Evolutionary conservation across 1,140 invertebrate genomes (phyloP), one percentile per base, ranked within the genome.

Genomic region (Sarcophaga peregrina): DNA sequence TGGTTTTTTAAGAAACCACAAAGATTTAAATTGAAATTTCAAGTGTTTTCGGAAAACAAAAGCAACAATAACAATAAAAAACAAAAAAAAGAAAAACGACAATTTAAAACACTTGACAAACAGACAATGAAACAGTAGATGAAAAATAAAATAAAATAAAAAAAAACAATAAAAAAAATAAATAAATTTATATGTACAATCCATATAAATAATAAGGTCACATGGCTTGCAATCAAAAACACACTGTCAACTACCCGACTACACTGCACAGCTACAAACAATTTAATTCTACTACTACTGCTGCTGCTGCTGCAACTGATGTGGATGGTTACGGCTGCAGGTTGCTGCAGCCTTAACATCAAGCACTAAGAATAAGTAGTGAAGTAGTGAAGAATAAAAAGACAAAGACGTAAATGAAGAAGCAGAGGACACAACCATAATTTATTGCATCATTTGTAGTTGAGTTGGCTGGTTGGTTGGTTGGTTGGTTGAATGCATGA

Each of bases 391-490:
- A 37, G 25, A 37, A 37, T 37, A 37, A 37, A 4, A 2, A 37
- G 25, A 37, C 25, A 4, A 37, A 37, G 25, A 37, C 25, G 25
- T 37, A 37, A 37, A 10, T 74, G 37, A 17, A 48, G 13, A 17
- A 48, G 73, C 17, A 48, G 46, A 46, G n/a, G 74, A 76, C 46
- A 78, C 75, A 78, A 78, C 75, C 80, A 45, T 81, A 81, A 81
- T 81, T 81, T 81, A 81, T 81, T 81, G 80, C 80, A 81, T 81
- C 80, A 68, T 81, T 81, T 81, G 80, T 81, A 81, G 4, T n/a
- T n/a, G n/a, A n/a, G 25, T 37, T 37, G 25, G 25, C 25, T 37
- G 25, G 25, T 37, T 37, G 4, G 25, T 37, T 37, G 25, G 25
- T 4, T 37, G 25, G 25, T 37, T 37, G 25, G 25, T 37, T 37